These are phyloP conservation scores for Lerema accius DNA, from an alignment of 1,140 invertebrate species.

Conservation along the genomic window DNA sequence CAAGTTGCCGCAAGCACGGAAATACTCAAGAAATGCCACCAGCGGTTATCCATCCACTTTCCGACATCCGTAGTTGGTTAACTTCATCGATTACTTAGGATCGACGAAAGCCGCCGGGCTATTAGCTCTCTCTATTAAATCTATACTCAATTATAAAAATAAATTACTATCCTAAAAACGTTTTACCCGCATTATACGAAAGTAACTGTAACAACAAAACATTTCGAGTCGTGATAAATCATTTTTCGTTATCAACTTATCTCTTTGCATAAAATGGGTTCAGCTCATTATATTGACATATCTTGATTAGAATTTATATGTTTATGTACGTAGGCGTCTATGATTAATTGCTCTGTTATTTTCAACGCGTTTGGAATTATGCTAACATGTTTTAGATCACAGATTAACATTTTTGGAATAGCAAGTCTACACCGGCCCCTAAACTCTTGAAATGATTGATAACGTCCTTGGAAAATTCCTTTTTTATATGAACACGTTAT, in stretches of 20 bases:
- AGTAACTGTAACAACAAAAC: too few relatives aligned
- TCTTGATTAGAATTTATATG: slow-evolving; percentile 10
- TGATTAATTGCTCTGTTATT: slow-evolving; percentile 2
- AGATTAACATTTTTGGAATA: slow-evolving; percentile 1
- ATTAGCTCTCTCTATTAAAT: too few relatives aligned
- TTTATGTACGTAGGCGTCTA: slow-evolving; percentile 10
- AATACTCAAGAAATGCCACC: too few relatives aligned
- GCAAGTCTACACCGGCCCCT: neutral
- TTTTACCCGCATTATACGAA: too few relatives aligned
- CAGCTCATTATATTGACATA: slow-evolving; percentile 12
- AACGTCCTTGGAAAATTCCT: neutral
- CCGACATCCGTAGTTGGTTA: too few relatives aligned
- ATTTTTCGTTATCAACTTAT: slow-evolving; percentile 13
- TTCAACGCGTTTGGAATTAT: neutral
- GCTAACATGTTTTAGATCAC: slow-evolving; percentile 1
- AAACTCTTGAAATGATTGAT: slow-evolving; percentile 1
- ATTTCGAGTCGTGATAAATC: slow-evolving; percentile 9
- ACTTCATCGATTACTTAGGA: too few relatives aligned
- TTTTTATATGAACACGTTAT: neutral
- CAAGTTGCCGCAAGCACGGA: too few relatives aligned
- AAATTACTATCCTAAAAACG: too few relatives aligned
- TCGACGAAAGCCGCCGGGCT: too few relatives aligned
- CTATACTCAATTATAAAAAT: too few relatives aligned
- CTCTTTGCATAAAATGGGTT: slow-evolving; percentile 13
- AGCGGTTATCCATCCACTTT: too few relatives aligned